Evolutionary conservation across 2,888 invertebrate genomes (phyloP), one percentile per base, ranked within the genome.

Genomic region (Drosophila melanosoma): DNA sequence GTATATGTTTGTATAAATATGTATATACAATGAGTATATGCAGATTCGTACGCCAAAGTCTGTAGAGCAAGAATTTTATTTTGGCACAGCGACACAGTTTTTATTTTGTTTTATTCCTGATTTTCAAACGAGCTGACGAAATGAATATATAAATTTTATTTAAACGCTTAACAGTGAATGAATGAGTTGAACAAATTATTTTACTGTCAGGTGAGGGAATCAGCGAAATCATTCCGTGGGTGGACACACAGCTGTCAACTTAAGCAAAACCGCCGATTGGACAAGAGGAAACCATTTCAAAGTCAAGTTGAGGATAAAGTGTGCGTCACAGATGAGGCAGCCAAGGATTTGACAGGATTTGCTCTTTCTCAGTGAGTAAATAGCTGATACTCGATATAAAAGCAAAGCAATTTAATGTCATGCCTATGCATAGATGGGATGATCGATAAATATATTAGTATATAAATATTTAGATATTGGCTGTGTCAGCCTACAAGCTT

Each of bases 11-110:
- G 15, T 45, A 51, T 48, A 33, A 23, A 59, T 40, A 32, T n/a
- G 8, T 29, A 20, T 23, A 29, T 23, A 61, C 40, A 17, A 29
- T 63, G 17, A 17, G 49, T 57, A 42, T 48, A 35, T 56, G 26
- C 57, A 29, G 53, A 42, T 15, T 67, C 67, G 8, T 60, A 69
- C 61, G 54, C 63, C 67, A 69, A 82, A 75, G 76, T 76, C 87
- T 87, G 89, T 89, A 89, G 89, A 84, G 87, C 76, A 70, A 66
- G 74, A 67, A 79, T 73, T 73, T 84, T 74, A 59, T 79, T 81
- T 89, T 84, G 83, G 83, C 83, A 83, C 81, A 80, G 71, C 77
- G 83, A 74, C 86, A 83, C 89, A 89, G 70, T 68, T 84, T 73
- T 66, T 56, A 45, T 66, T 49, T 68, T 38, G 40, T 38, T 58